A percentile compares a stretch with the other conserved stretches of the same genome.
These are phyloP conservation scores for Clinocottus analis DNA, from an alignment of 2,113 vertebrate species.

Conservation along the genomic window DNA sequence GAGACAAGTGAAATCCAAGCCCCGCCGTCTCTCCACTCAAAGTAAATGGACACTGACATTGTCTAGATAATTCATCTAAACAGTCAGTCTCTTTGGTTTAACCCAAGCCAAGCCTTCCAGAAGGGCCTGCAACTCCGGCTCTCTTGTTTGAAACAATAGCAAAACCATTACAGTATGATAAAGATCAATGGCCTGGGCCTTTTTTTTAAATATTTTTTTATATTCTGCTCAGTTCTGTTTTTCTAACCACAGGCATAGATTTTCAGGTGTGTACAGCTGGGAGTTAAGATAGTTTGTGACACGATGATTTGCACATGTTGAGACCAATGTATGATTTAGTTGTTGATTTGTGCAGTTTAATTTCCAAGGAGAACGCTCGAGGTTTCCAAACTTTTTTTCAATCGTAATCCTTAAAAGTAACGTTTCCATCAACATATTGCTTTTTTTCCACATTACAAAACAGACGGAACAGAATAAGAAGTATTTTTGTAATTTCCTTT, in stretches of 20 bases:
- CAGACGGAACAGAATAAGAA: background rate
- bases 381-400: constrained; percentile 21
- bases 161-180: constrained; percentile 72
- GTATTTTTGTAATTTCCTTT: constrained; percentile 20
- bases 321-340: constrained; percentile 53
- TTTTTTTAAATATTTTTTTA: constrained; percentile 6
- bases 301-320: constrained; percentile 72
- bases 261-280: constrained; percentile 62
- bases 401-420: constrained; percentile 5
- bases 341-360: constrained; percentile 51
- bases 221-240: constrained; percentile 39
- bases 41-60: constrained; percentile 82
- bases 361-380: constrained; percentile 5
- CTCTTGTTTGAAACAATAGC: constrained; percentile 69
- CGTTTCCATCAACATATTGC: too few relatives aligned
- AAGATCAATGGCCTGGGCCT: constrained; percentile 64
- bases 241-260: constrained; percentile 42
- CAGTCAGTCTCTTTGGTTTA: constrained; percentile 82
- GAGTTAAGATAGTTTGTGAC: constrained; percentile 61
- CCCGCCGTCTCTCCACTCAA: constrained; percentile 69
- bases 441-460: too few relatives aligned
- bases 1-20: constrained; percentile 81
- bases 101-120: constrained; percentile 63
- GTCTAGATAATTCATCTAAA: constrained; percentile 84
- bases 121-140: constrained; percentile 60